Base-by-base conservation (phyloP, 2,888 invertebrate genomes). In the Dicycla oo region DNA sequence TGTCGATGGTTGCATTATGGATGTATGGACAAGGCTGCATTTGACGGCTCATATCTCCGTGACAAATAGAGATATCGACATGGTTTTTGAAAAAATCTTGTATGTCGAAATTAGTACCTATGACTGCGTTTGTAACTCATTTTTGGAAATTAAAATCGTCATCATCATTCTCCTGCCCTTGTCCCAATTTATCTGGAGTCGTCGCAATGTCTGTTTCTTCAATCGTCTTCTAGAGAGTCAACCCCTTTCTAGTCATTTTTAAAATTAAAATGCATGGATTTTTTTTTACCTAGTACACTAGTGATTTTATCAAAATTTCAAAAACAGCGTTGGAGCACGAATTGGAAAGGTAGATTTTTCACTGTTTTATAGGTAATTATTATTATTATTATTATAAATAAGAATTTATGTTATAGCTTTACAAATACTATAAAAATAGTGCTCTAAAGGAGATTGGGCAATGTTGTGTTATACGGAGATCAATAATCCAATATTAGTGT, bases 341-440 rank as follows among this genome's bases (percentile, higher is more conserved):
- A 68, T 68, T 68, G 40, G 40, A 40, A 67, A 69, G 69, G 69
- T 69, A 69, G 69, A 68, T 68, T 43, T 67, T 66, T 49, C 23
- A 34, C 20, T 30, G 6, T 43, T 30, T 60, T 54, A n/a, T 8
- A 18, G 5, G 3, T 3, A 30, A 30, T 30, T 4, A 1, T 43
- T n/a, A 4, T 30, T 4, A 1, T 43, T n/a, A 4, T 38, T 5
- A 57, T 60, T 64, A 40, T 0, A 20, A 26, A 20, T 38, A 0
- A 7, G 34, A 34, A 34, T 34, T 34, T 34, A 34, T 3, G 6
- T 34, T 34, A 4, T 34, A 34, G 38, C 67, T 68, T 66, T 66
- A 5, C 26, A 7, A 47, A 49, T 20, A 51, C 23, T 53, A 53
- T 26, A 63, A 1, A 49, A 62, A 34, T n/a, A 47, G 47, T 43